Evolutionary conservation across 2,113 vertebrate genomes (phyloP), one percentile per base, ranked within the genome.

Genomic region (Ceratotherium simum): DNA sequence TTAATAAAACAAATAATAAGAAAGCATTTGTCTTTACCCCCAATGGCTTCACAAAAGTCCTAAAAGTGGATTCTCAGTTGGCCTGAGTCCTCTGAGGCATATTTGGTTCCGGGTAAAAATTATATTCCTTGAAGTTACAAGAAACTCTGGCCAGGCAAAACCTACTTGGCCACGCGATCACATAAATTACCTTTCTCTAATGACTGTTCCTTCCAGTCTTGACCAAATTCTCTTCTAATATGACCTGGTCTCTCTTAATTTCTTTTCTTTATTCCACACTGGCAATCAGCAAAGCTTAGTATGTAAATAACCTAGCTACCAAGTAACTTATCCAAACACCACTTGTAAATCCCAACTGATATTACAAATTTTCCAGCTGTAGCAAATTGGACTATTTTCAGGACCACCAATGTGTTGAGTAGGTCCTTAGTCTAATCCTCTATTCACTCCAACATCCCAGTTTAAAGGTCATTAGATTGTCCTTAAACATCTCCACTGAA

Each of bases 1-100:
- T 93, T 78, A 95, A 85, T 83, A 87, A 91, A 94, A 94, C n/a
- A 92, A 91, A 65, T 70, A 69, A 64, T 8, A 84, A 54, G 2
- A 51, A 85, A 76, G 8, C 82, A 14, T 73, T 51, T 92, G 56
- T 85, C 51, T 89, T 92, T 56, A 46, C 5, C 48, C 27, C 21
- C 36, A 86, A 46, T 29, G 33, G 62, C 60, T 56, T 72, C 70
- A 83, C 51, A 10, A 7, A 70, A 89, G 33, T 75, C 39, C 36
- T 58, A n/a, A 73, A 83, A 78, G 58, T 7, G 13, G 64, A 6
- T 85, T 82, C 25, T 58, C 25, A 39, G 73, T 25, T 31, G n/a
- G 17, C 62, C 56, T n/a, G 39, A 48, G 39, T 58, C 31, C 39
- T 64, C 31, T 58, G 64, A 88, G 76, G 54, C 27, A 42, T 65